A percentile compares a stretch with the other conserved stretches of the same genome.
Conservation (phyloP, 2,113 vertebrate genomes). For the Rattus norvegicus region GRCr8 NC_086027.1:57621001-57621500, state of each 20-base stretch:
- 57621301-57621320: conserved; percentile 77
- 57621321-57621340: conserved; percentile 6
- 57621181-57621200: neutral
- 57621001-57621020: conserved; percentile 4
- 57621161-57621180: neutral
- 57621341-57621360: conserved; percentile 49
- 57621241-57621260: conserved; percentile 97
- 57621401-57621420: neutral
- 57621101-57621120: neutral
- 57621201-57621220: neutral
- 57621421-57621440: neutral
- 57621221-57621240: conserved; percentile 99
- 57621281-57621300: conserved; percentile 99
- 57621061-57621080: neutral
- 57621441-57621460: neutral
- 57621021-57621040: conserved; percentile 22
- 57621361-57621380: neutral
- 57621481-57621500: neutral
- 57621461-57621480: conserved; percentile 42
- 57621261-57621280: conserved; percentile 98
- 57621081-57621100: neutral
- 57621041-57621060: conserved; percentile 20
- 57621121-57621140: neutral
- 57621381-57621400: neutral
- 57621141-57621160: neutral